These are phyloP conservation scores for Stictocephala bisonia DNA, from an alignment of 2,888 invertebrate species.

Conservation along the genomic window DNA sequence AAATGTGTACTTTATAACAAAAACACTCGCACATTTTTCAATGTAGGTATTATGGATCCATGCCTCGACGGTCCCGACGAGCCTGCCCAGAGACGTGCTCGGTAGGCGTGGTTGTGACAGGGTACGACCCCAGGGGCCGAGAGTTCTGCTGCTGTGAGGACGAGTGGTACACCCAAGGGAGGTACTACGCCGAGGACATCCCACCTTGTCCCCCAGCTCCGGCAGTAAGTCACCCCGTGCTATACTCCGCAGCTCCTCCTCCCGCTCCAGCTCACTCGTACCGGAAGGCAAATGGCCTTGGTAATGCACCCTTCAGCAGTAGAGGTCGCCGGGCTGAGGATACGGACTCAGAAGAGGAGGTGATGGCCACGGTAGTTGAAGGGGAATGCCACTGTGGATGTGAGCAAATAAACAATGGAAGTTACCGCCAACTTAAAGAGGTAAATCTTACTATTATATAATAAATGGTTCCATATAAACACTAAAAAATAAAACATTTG, in stretches of 20 bases:
- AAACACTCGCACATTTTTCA: no score
- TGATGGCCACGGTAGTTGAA: conserved; percentile 41
- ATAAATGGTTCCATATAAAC: no score
- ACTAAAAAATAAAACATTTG: no score
- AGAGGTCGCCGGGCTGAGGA: conserved; percentile 50
- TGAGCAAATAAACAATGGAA: conserved; percentile 55
- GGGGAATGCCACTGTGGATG: conserved; percentile 54
- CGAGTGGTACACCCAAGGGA: conserved; percentile 37
- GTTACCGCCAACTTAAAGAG: conserved; percentile 54
- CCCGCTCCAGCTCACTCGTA: background rate
- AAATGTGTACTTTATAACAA: no score
- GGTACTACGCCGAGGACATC: conserved; percentile 41
- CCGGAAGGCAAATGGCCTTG: conserved; percentile 30
- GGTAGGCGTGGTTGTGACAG: no score
- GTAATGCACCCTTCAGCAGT: conserved; percentile 31
- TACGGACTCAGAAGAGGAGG: conserved; percentile 55
- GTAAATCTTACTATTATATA: no score
- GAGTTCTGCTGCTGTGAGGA: conserved; percentile 53
- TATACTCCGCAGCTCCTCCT: background rate
- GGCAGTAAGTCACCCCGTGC: conserved; percentile 11
- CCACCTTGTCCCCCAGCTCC: conserved; percentile 47
- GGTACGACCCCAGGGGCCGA: conserved; percentile 27
- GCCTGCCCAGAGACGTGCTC: conserved; percentile 18
- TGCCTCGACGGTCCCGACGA: conserved; percentile 27
- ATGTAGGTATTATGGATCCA: conserved; percentile 48